Conservation (phyloP, 2,888 invertebrate genomes). For the Lasioglossum morio region DNA sequence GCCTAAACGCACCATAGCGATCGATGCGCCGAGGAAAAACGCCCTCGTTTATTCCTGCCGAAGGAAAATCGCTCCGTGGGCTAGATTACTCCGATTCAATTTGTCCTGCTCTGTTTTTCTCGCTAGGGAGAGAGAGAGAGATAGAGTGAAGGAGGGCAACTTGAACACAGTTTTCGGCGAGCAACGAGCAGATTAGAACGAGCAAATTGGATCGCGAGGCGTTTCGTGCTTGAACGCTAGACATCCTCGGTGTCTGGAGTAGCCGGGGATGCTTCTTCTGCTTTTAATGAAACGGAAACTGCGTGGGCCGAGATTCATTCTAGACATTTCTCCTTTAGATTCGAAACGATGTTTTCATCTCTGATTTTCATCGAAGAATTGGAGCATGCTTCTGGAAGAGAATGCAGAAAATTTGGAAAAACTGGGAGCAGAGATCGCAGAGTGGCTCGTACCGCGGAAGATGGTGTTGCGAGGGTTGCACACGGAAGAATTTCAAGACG, state of each 20-base stretch:
- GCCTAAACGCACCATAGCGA: conserved; percentile 26
- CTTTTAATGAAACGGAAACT: conserved; percentile 4
- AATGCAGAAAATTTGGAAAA: background rate
- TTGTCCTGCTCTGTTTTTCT: conserved; percentile 1
- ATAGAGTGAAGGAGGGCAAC: background rate
- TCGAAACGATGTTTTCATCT: background rate
- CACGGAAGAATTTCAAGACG: conserved; percentile 30
- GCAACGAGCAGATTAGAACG: conserved; percentile 6
- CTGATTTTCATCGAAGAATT: background rate
- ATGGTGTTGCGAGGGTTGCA: background rate
- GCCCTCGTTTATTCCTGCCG: background rate
- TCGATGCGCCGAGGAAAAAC: conserved; percentile 31
- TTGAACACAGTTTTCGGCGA: background rate
- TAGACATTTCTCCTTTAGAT: too few species aligned
- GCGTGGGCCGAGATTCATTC: background rate
- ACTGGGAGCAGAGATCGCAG: background rate
- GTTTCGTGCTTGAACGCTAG: background rate
- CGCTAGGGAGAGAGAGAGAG: background rate
- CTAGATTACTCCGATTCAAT: conserved; percentile 14
- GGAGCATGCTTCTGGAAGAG: background rate
- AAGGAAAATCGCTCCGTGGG: background rate
- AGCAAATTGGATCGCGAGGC: conserved; percentile 13
- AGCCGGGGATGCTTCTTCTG: background rate
- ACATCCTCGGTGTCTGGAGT: background rate
- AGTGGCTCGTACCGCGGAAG: background rate